Percentiles rank a stretch among this genome's conserved stretches.
These are phyloP conservation scores for Sthenelais limicola DNA, from an alignment of 2,888 invertebrate species.

Conservation along the genomic window DNA sequence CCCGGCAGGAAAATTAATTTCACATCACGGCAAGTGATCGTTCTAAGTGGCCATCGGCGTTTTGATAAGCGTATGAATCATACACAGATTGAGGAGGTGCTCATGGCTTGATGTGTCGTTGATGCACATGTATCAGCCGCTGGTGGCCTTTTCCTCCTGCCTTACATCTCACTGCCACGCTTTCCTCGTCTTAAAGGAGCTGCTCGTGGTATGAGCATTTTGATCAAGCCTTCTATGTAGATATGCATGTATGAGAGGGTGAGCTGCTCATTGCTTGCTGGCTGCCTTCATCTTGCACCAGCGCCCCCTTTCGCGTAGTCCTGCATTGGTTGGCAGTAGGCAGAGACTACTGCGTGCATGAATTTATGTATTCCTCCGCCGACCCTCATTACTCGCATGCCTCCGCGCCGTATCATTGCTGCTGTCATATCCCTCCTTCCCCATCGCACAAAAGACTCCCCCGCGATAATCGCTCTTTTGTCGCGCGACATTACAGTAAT, in stretches of 20 bases:
- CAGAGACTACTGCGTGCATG: no score
- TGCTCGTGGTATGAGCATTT: neutral
- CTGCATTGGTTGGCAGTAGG: no score
- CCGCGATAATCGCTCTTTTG: neutral
- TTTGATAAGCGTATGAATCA: slow-evolving; percentile 34
- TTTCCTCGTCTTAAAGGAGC: slow-evolving; percentile 7
- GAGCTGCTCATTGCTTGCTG: no score
- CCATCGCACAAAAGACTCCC: neutral
- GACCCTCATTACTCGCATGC: slow-evolving; percentile 17
- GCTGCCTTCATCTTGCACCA: neutral
- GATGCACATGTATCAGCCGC: no score
- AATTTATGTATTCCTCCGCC: no score
- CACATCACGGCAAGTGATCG: slow-evolving; percentile 15
- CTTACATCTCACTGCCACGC: no score
- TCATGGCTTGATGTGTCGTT: no score
- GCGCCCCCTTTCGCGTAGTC: neutral
- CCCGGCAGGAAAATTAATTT: slow-evolving; percentile 28
- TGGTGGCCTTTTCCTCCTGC: no score
- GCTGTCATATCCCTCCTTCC: slow-evolving; percentile 21
- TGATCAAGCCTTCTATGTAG: no score
- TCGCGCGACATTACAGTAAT: neutral
- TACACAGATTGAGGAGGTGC: no score
- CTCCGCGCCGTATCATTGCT: slow-evolving; percentile 16
- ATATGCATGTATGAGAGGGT: no score
- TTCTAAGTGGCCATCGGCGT: slow-evolving; percentile 22